phyloP scores from a whole-genome alignment of 2,797 vertebrate genomes.

The Nasua narica region DNA sequence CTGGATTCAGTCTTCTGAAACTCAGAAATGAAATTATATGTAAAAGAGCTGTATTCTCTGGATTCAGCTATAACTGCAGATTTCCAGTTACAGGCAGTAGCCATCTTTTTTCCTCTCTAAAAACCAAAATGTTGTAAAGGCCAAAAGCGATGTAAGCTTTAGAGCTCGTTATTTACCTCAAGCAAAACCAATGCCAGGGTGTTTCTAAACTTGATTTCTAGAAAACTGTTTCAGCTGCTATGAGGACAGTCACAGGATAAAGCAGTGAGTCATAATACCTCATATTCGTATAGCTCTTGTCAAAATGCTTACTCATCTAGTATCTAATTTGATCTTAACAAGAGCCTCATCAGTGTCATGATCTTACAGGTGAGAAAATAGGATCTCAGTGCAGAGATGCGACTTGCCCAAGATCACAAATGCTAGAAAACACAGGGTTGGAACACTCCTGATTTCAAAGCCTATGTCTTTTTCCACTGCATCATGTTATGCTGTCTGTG shows the following conservation, averaged over 20 bases:
- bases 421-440: neutral
- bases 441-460: neutral
- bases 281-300: neutral
- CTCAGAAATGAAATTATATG: constrained; percentile 13
- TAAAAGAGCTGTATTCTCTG: neutral
- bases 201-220: neutral
- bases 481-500: neutral
- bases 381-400: neutral
- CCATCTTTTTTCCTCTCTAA: neutral
- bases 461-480: neutral
- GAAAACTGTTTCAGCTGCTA: neutral
- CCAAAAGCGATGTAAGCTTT: neutral
- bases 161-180: neutral
- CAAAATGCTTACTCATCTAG: neutral
- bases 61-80: neutral
- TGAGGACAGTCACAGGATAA: neutral
- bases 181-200: neutral
- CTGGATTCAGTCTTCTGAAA: neutral
- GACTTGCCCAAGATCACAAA: neutral
- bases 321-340: neutral
- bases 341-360: neutral
- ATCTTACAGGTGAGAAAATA: constrained; percentile 35
- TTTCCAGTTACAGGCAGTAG: neutral
- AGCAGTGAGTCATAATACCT: neutral
- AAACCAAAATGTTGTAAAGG: neutral